A percentile compares a stretch with the other conserved stretches of the same genome.
Conservation (phyloP, 1,140 invertebrate genomes). For the Dendroctonus valens region DNA sequence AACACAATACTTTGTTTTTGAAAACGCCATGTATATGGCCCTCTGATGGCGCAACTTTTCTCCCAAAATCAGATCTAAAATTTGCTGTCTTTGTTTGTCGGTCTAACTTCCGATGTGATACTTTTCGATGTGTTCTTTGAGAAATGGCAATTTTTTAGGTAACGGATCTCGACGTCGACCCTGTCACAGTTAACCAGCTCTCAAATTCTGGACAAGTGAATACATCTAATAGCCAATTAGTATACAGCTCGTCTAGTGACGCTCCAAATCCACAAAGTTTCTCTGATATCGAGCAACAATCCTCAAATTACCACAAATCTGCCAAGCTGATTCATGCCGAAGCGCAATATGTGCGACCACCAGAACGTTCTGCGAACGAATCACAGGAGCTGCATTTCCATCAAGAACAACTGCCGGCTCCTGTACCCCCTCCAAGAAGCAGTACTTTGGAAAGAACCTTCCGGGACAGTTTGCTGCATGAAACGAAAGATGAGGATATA, state of each 20-base stretch:
- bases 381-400: background rate
- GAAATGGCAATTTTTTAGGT: constrained; percentile 60
- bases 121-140: no score
- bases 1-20: no score
- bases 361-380: background rate
- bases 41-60: no score
- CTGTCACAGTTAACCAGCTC: constrained; percentile 70
- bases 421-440: constrained; percentile 20
- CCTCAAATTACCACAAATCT: background rate
- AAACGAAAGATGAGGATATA: no score
- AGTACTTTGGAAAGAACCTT: constrained; percentile 4
- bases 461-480: background rate
- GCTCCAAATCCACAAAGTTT: no score
- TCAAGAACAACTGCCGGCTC: constrained; percentile 10
- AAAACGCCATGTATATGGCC: no score
- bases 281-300: background rate
- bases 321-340: background rate
- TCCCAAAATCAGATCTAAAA: no score
- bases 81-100: no score
- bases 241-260: no score
- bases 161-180: constrained; percentile 72
- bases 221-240: background rate
- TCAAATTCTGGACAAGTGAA: background rate
- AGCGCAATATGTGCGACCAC: background rate
- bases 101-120: no score